A percentile compares a stretch with the other conserved stretches of the same genome.
Conservation (phyloP, 2,797 vertebrate genomes). For the Parotocinclus haroldoi region DNA sequence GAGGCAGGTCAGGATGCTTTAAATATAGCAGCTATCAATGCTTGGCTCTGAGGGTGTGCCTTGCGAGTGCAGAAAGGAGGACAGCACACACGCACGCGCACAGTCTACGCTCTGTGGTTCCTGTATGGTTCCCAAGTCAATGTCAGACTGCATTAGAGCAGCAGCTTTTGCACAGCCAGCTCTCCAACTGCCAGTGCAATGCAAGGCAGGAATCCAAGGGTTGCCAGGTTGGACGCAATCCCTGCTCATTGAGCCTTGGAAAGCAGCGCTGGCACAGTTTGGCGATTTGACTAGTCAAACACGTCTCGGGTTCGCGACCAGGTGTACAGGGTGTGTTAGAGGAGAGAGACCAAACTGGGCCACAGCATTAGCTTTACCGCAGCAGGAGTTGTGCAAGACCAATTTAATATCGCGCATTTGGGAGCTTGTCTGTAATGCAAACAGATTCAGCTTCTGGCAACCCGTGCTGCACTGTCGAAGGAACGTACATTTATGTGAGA, state of each 20-base stretch:
- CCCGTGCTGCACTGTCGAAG: background rate
- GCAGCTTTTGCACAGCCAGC: conserved; percentile 57
- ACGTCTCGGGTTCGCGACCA: background rate
- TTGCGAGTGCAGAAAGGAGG: conserved; percentile 4
- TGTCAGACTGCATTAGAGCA: conserved; percentile 75
- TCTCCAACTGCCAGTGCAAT: conserved; percentile 54
- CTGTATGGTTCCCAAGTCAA: conserved; percentile 66
- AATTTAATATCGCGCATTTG: too few species aligned
- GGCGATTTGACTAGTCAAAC: background rate
- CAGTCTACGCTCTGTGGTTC: background rate
- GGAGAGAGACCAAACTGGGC: background rate
- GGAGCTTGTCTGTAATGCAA: background rate
- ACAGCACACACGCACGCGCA: conserved; percentile 14
- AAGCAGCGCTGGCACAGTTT: background rate
- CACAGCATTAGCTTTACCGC: too few species aligned
- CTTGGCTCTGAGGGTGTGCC: conserved; percentile 11
- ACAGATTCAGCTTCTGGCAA: conserved; percentile 7
- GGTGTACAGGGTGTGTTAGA: too few species aligned
- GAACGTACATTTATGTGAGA: background rate
- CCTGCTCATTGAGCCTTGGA: background rate
- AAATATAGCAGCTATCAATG: conserved; percentile 34
- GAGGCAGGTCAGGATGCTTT: conserved; percentile 33
- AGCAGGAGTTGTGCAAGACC: too few species aligned
- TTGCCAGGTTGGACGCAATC: background rate
- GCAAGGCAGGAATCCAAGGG: conserved; percentile 8